Conservation (phyloP, 2,113 vertebrate genomes). For the Mesitornis unicolor region DNA sequence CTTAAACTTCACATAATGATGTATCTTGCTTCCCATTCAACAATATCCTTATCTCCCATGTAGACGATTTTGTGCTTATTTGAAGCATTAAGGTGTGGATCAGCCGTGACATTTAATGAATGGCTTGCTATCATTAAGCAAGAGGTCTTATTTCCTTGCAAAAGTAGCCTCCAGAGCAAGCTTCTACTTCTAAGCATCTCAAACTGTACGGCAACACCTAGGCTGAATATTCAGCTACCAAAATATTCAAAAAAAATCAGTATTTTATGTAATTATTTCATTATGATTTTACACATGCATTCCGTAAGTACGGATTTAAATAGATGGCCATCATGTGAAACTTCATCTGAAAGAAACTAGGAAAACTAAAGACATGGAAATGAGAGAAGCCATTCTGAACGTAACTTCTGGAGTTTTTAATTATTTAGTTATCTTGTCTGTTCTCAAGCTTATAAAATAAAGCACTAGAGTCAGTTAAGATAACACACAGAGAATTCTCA, state of each 20-base stretch:
- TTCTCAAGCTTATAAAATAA: not conserved
- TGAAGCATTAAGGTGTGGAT: not conserved
- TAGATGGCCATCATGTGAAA: rapidly evolving
- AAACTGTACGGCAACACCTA: not conserved
- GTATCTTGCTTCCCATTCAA: not conserved
- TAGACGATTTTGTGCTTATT: not conserved
- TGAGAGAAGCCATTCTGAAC: not conserved
- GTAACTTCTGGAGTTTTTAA: not conserved
- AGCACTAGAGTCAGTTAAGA: not conserved
- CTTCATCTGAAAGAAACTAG: not conserved
- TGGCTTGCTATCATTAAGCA: not conserved
- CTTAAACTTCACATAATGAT: not conserved
- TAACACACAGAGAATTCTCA: not conserved
- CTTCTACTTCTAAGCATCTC: not conserved
- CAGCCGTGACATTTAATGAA: not conserved
- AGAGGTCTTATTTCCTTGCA: not conserved
- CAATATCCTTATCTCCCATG: not conserved
- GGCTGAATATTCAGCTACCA: not conserved
- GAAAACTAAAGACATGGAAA: not conserved
- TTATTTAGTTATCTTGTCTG: not conserved
- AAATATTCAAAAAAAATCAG: not conserved
- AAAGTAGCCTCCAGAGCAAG: not conserved
- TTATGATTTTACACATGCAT: not conserved
- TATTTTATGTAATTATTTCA: not conserved
- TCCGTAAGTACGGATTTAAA: not conserved